phyloP scores from a whole-genome alignment of 2,888 invertebrate genomes.

The Lobophora halterata region DNA sequence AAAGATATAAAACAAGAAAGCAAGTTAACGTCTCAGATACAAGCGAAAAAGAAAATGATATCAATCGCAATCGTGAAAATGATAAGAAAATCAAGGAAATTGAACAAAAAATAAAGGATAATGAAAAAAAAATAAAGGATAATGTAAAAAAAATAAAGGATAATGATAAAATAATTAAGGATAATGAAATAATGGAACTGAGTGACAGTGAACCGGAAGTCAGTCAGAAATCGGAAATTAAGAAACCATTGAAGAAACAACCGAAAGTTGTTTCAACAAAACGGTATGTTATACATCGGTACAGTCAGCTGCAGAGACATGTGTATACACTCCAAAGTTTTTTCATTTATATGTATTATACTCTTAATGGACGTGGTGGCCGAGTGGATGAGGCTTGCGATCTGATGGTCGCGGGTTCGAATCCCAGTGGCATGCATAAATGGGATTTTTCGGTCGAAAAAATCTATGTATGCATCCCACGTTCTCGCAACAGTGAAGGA shows the following conservation, averaged over 20 bases:
- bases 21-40: not conserved
- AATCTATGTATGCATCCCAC: no score
- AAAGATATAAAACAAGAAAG: conserved; percentile 12
- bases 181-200: not conserved
- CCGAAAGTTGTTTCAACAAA: conserved; percentile 6
- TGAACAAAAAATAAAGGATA: no score
- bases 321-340: no score
- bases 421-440: no score
- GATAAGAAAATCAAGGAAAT: not conserved
- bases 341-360: no score
- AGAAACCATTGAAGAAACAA: conserved; percentile 1
- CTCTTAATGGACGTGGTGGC: not conserved
- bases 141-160: not conserved
- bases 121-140: not conserved
- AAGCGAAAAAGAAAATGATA: not conserved
- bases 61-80: not conserved
- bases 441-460: no score
- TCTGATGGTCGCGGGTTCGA: no score
- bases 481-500: no score
- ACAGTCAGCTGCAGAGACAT: no score
- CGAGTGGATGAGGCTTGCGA: no score
- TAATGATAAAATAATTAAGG: no score
- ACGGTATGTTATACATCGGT: conserved; percentile 1
- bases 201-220: conserved; percentile 32
- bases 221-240: conserved; percentile 27